These are phyloP conservation scores for Drosophila triauraria DNA, from an alignment of 1,140 invertebrate species.

Conservation along the genomic window DNA sequence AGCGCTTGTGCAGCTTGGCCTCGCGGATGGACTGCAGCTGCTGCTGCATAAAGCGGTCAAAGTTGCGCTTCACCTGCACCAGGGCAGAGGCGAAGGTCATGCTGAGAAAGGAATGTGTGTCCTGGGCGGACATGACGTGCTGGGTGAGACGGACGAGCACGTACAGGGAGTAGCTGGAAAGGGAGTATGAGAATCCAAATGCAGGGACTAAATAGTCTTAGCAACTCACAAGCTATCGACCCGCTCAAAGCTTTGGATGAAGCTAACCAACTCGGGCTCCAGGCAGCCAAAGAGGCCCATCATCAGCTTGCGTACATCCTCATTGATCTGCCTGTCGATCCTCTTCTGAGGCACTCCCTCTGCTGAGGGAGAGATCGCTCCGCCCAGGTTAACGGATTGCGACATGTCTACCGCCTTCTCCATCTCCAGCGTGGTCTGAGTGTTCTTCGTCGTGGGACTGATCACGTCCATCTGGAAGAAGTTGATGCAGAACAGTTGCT, in stretches of 20 bases:
- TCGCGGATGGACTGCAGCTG: constrained; percentile 94
- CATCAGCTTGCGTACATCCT: constrained; percentile 94
- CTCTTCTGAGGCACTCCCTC: constrained; percentile 86
- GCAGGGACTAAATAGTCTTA: not conserved
- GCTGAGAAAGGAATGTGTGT: constrained; percentile 95
- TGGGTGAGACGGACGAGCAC: constrained; percentile 95
- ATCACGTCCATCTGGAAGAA: constrained; percentile 95
- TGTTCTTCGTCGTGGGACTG: constrained; percentile 86
- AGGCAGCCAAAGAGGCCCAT: constrained; percentile 93
- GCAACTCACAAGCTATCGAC: constrained; percentile 93
- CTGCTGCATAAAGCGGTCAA: constrained; percentile 96
- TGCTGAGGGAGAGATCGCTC: constrained; percentile 51
- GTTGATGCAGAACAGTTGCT: constrained; percentile 97
- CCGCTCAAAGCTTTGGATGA: constrained; percentile 94
- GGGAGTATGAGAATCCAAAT: too few species aligned
- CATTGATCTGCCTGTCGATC: constrained; percentile 90
- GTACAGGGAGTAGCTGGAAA: constrained; percentile 94
- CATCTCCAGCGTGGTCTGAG: constrained; percentile 86
- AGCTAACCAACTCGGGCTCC: constrained; percentile 93
- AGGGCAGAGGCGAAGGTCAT: constrained; percentile 95
- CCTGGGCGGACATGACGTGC: constrained; percentile 95
- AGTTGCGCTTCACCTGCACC: constrained; percentile 97
- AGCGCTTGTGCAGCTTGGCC: constrained; percentile 89
- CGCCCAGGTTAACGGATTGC: constrained; percentile 56
- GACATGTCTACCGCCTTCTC: constrained; percentile 73